Percentiles rank a stretch among this genome's conserved stretches.
Conservation (phyloP, 1,140 invertebrate species). For the Cotesia glomerata region DNA sequence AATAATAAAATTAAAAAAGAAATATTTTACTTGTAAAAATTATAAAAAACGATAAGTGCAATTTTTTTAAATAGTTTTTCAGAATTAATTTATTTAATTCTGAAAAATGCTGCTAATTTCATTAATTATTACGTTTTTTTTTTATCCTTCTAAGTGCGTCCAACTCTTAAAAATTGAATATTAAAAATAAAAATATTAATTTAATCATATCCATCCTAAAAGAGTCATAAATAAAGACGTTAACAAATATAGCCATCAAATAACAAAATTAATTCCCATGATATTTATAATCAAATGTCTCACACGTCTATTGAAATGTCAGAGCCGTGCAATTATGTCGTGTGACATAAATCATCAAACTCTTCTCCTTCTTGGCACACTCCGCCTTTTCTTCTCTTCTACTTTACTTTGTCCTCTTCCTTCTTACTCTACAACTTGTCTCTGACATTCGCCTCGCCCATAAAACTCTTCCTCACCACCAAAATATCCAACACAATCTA, state of each 20-base stretch:
- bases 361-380: not conserved
- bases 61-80: too few species aligned
- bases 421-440: not conserved
- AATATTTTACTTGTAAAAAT: too few species aligned
- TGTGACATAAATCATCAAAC: conserved; percentile 20
- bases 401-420: conserved; percentile 3
- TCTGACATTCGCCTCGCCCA: conserved; percentile 13
- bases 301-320: conserved; percentile 17
- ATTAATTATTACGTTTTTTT: too few species aligned
- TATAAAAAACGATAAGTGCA: too few species aligned
- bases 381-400: conserved; percentile 15
- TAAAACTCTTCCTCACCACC: not conserved
- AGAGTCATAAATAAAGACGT: too few species aligned
- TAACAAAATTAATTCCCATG: not conserved
- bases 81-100: too few species aligned
- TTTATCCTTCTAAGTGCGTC: too few species aligned
- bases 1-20: too few species aligned
- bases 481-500: not conserved
- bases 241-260: conserved; percentile 5
- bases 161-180: too few species aligned
- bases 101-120: too few species aligned
- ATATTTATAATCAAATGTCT: conserved; percentile 2
- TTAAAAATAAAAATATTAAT: too few species aligned
- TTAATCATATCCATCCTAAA: too few species aligned
- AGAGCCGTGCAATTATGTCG: conserved; percentile 12